A percentile compares a stretch with the other conserved stretches of the same genome.
These are phyloP conservation scores for Camponotus fellah DNA, from an alignment of 2,888 invertebrate species.

Conservation along the genomic window DNA sequence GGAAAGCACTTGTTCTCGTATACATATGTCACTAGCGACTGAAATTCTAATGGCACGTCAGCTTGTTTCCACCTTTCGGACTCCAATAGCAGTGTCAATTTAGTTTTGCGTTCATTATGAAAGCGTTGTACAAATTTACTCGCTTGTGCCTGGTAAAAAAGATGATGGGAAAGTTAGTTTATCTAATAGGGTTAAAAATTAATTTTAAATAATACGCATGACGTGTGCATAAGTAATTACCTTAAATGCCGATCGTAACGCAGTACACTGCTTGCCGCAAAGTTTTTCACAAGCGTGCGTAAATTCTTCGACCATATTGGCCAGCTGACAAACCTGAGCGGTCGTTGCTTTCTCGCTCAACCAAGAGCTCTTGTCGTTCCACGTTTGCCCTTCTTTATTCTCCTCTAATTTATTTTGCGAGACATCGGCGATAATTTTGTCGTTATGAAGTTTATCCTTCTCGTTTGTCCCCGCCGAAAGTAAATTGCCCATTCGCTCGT, in stretches of 20 bases:
- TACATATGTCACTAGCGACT: slow-evolving; percentile 89
- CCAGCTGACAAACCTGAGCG: slow-evolving; percentile 92
- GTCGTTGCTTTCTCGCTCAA: slow-evolving; percentile 91
- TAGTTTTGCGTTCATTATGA: slow-evolving; percentile 95
- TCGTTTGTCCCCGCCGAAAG: slow-evolving; percentile 88
- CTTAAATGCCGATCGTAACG: slow-evolving; percentile 93
- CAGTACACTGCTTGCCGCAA: slow-evolving; percentile 92
- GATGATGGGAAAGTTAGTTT: background rate
- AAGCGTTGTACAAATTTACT: slow-evolving; percentile 96
- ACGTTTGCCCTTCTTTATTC: slow-evolving; percentile 76
- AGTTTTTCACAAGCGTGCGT: slow-evolving; percentile 92
- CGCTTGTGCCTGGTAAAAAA: slow-evolving; percentile 89
- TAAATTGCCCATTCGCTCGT: slow-evolving; percentile 96
- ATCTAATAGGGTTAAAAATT: slow-evolving; percentile 1
- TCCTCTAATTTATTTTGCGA: slow-evolving; percentile 70
- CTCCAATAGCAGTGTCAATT: slow-evolving; percentile 94
- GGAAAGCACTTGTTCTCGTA: slow-evolving; percentile 87
- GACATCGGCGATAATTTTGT: slow-evolving; percentile 62
- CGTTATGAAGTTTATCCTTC: slow-evolving; percentile 78
- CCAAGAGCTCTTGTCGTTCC: slow-evolving; percentile 86
- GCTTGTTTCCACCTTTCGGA: slow-evolving; percentile 97
- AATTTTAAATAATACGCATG: slow-evolving; percentile 30
- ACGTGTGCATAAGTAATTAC: slow-evolving; percentile 69
- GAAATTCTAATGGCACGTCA: slow-evolving; percentile 96
- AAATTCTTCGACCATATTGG: slow-evolving; percentile 93